Conservation (phyloP, 2,888 invertebrate genomes). For the Mythimna loreyi region DNA sequence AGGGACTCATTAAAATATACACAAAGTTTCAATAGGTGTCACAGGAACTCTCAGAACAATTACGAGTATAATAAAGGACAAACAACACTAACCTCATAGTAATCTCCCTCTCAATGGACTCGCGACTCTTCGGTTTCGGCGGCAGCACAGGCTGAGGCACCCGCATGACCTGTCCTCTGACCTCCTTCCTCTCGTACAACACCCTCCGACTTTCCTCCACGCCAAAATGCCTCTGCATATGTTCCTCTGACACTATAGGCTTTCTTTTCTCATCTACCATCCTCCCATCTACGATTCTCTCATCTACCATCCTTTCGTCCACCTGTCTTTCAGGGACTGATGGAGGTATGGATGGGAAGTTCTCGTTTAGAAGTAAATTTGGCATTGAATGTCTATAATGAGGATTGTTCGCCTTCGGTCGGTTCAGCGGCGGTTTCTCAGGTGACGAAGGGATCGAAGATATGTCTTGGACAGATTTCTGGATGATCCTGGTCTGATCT, state of each 20-base stretch:
- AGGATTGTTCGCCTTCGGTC: conserved; percentile 71
- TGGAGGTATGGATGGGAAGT: conserved; percentile 71
- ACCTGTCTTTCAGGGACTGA: conserved; percentile 66
- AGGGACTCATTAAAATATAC: too few species aligned
- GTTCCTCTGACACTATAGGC: conserved; percentile 87
- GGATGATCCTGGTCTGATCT: conserved; percentile 92
- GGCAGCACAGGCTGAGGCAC: conserved; percentile 78
- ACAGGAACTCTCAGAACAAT: too few species aligned
- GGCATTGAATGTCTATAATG: conserved; percentile 89
- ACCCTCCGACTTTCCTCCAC: conserved; percentile 86
- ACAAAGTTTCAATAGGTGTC: too few species aligned
- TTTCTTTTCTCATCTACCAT: conserved; percentile 82
- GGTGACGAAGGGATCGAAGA: conserved; percentile 78
- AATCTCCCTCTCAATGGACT: conserved; percentile 87
- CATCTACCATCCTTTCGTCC: conserved; percentile 74
- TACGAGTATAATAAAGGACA: too few species aligned
- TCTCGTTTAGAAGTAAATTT: conserved; percentile 83
- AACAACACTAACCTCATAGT: conserved; percentile 84
- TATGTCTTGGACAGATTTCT: conserved; percentile 92
- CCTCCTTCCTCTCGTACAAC: conserved; percentile 78
- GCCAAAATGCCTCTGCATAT: conserved; percentile 86
- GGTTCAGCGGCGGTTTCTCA: conserved; percentile 79
- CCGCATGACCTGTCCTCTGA: conserved; percentile 64
- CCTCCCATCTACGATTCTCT: conserved; percentile 67
- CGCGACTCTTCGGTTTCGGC: conserved; percentile 84